Conservation (phyloP, 2,888 invertebrate species). For the Stramonita haemastoma region DNA sequence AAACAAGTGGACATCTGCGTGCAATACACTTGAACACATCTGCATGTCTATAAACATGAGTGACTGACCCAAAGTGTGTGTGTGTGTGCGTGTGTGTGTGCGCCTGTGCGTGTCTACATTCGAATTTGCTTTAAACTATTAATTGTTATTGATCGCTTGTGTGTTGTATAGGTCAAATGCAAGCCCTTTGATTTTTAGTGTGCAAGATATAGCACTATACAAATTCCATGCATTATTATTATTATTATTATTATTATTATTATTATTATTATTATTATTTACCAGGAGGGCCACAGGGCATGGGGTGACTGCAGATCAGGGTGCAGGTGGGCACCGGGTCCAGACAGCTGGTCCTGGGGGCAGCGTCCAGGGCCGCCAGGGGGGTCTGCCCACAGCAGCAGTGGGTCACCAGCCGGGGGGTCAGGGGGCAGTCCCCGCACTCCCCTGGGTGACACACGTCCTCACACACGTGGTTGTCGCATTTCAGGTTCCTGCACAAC, state of each 20-base stretch:
- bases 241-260: too few species aligned
- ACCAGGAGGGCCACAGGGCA: constrained; percentile 84
- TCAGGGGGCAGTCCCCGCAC: constrained; percentile 83
- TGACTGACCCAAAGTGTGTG: neutral
- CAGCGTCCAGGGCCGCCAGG: constrained; percentile 70
- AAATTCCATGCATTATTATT: too few species aligned
- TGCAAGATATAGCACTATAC: too few species aligned
- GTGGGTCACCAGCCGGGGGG: constrained; percentile 82
- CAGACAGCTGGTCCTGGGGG: constrained; percentile 63
- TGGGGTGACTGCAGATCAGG: constrained; percentile 84
- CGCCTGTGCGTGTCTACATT: neutral
- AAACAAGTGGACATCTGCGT: too few species aligned
- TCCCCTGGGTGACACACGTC: constrained; percentile 84
- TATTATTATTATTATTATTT: too few species aligned
- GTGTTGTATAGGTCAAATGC: too few species aligned
- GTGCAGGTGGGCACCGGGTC: constrained; percentile 82
- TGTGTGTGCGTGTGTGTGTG: constrained; percentile 21
- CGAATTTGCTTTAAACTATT: too few species aligned
- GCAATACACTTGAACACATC: too few species aligned
- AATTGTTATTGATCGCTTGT: too few species aligned
- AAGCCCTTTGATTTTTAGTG: too few species aligned
- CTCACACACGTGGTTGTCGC: constrained; percentile 84
- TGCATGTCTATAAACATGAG: neutral
- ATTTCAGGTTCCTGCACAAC: constrained; percentile 67
- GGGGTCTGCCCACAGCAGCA: constrained; percentile 88